phyloP scores from a whole-genome alignment of 2,797 vertebrate genomes.

The Spea hammondii region DNA sequence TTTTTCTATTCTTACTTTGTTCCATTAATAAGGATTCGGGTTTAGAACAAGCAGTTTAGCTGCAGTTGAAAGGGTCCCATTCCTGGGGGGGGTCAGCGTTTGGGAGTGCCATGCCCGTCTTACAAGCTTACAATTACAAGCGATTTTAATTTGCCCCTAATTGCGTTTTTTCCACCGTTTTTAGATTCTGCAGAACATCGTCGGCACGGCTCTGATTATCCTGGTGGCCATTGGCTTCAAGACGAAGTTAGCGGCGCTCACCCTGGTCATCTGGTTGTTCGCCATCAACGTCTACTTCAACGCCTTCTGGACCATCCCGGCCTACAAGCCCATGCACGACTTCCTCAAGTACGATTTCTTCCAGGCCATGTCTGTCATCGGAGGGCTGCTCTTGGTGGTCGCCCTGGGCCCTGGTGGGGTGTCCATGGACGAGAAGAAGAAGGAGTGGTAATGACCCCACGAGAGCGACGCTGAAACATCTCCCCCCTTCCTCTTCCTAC shows the following conservation, averaged over 20 bases:
- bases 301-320: constrained; percentile 93
- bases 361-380: constrained; percentile 97
- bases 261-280: constrained; percentile 92
- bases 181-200: constrained; percentile 95
- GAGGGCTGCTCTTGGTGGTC: constrained; percentile 92
- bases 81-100: too few species aligned
- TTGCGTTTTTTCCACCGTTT: too few species aligned
- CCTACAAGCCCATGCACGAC: constrained; percentile 98
- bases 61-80: too few species aligned
- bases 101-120: too few species aligned
- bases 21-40: too few species aligned
- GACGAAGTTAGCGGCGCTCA: constrained; percentile 94
- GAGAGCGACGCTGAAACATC: constrained; percentile 17
- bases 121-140: too few species aligned
- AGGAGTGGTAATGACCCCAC: constrained; percentile 80
- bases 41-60: too few species aligned
- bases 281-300: constrained; percentile 97
- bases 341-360: constrained; percentile 99
- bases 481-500: background rate
- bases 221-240: constrained; percentile 96
- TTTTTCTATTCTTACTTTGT: too few species aligned
- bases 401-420: constrained; percentile 94
- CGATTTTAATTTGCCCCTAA: too few species aligned
- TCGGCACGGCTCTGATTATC: constrained; percentile 92
- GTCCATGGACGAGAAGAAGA: constrained; percentile 98